Evolutionary conservation across 1,140 invertebrate genomes (phyloP).

Genomic region (Fopius arisanus): DNA sequence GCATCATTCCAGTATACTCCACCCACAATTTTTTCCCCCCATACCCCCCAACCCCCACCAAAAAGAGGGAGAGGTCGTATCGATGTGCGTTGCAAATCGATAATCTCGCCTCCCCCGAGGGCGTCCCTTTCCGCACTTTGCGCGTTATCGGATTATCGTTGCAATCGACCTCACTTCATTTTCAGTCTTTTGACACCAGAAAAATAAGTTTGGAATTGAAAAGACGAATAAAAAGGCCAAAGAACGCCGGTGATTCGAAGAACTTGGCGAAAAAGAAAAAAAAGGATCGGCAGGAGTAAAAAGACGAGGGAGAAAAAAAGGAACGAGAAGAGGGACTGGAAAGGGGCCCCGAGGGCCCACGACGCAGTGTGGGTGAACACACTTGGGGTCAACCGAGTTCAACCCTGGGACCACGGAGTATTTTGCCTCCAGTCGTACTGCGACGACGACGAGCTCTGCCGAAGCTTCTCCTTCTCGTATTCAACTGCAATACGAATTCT

Average conservation of each 20-base stretch:
- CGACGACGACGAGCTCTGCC: not conserved
- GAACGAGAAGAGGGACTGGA: slow-evolving; percentile 3
- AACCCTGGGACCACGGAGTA: slow-evolving; percentile 10
- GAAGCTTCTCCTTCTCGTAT: slow-evolving; percentile 24
- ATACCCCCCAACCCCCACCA: not conserved
- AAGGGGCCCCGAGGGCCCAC: not conserved
- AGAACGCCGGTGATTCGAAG: slow-evolving; percentile 4
- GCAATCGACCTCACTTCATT: slow-evolving; percentile 2
- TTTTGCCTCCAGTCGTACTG: slow-evolving; percentile 4
- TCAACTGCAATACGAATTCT: slow-evolving; percentile 29
- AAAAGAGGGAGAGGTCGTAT: not conserved
- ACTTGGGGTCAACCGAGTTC: slow-evolving; percentile 35
- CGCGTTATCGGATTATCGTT: slow-evolving; percentile 13
- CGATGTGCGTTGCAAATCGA: slow-evolving; percentile 8
- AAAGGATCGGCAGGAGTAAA: not conserved
- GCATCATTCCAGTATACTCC: not conserved
- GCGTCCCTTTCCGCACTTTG: slow-evolving; percentile 7
- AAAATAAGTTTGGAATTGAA: not conserved
- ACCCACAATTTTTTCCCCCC: not conserved
- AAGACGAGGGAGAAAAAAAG: not conserved
- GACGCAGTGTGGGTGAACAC: slow-evolving; percentile 29
- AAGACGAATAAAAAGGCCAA: not conserved
- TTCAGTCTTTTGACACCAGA: slow-evolving; percentile 1
- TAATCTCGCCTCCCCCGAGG: not conserved
- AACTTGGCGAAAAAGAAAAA: not conserved